Conservation (phyloP, 2,113 vertebrate species). For the Tachysurus vachellii region DNA sequence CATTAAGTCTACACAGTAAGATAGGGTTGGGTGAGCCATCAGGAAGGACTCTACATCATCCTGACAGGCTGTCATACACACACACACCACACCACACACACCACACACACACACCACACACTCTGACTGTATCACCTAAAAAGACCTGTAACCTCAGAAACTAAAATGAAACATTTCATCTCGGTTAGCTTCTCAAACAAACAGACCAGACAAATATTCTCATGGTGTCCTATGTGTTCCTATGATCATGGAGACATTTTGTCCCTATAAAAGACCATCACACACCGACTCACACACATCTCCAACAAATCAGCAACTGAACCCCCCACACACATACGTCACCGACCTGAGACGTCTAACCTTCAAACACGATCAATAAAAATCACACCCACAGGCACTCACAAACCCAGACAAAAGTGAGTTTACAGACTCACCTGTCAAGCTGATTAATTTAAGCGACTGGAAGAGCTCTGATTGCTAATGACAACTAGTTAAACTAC, state of each 20-base stretch:
- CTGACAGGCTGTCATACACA: conserved; percentile 23
- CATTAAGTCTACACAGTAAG: conserved; percentile 54
- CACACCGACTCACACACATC: neutral
- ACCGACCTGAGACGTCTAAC: neutral
- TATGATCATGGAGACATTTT: neutral
- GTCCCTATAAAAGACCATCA: neutral
- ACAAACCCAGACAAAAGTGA: conserved; percentile 2
- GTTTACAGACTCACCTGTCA: neutral
- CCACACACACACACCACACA: neutral
- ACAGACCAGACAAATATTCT: neutral
- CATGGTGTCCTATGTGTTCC: neutral
- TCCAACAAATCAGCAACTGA: neutral
- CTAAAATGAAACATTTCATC: neutral
- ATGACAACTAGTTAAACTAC: neutral
- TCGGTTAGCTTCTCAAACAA: neutral
- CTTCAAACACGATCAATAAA: conserved; percentile 22
- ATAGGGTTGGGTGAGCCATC: conserved; percentile 41
- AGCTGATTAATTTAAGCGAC: neutral
- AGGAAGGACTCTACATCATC: conserved; percentile 54
- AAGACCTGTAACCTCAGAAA: neutral
- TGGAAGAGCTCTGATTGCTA: neutral
- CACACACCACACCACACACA: neutral
- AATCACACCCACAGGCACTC: conserved; percentile 13
- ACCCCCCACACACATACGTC: neutral
- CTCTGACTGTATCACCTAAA: neutral